A percentile compares a stretch with the other conserved stretches of the same genome.
These are phyloP conservation scores for Drosophila mayri DNA, from an alignment of 1,140 invertebrate species.

Conservation along the genomic window DNA sequence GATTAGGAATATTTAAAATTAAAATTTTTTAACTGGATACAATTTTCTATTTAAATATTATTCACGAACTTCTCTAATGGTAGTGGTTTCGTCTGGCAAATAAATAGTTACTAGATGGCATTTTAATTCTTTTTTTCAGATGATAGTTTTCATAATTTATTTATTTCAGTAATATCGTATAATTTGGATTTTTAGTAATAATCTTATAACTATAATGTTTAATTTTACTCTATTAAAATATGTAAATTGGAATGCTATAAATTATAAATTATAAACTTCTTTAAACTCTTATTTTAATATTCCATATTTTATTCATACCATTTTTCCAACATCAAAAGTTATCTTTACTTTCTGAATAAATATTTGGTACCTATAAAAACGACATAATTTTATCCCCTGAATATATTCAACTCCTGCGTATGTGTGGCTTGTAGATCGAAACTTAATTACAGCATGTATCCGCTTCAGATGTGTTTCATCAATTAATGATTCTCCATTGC, in stretches of 20 bases:
- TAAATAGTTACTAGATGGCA: background rate
- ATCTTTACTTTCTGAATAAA: background rate
- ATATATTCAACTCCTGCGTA: background rate
- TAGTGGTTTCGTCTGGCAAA: background rate
- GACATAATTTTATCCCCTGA: background rate
- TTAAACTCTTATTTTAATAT: background rate
- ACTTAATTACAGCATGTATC: slow-evolving; percentile 32
- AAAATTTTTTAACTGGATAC: background rate
- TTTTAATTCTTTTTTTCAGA: background rate
- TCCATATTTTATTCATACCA: background rate
- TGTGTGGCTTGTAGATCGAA: background rate
- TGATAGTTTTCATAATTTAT: background rate
- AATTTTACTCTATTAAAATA: background rate
- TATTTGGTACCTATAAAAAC: background rate
- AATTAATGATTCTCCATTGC: slow-evolving; percentile 43
- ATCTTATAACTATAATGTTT: background rate
- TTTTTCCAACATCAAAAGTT: too few species aligned
- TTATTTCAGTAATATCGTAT: background rate
- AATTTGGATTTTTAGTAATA: background rate
- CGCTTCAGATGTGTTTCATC: slow-evolving; percentile 19
- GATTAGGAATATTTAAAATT: background rate
- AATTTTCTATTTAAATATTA: background rate
- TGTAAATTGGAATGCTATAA: background rate
- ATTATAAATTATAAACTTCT: too few species aligned
- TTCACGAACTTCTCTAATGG: background rate